Percentiles rank a stretch among this genome's conserved stretches.
These are phyloP conservation scores for Elmis aenea DNA, from an alignment of 2,888 invertebrate species.

Conservation along the genomic window DNA sequence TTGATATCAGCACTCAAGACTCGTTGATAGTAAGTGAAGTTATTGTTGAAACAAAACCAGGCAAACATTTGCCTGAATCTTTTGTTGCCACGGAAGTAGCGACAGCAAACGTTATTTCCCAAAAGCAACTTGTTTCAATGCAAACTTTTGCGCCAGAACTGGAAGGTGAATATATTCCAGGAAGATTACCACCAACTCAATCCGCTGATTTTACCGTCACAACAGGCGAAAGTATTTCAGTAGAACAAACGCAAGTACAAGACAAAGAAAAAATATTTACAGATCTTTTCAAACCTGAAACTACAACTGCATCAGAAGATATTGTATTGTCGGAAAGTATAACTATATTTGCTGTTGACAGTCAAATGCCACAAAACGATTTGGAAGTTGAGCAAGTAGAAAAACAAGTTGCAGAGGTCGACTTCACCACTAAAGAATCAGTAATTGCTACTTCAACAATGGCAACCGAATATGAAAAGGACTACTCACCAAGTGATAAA, in stretches of 20 bases:
- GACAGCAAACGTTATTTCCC: slow-evolving; percentile 58
- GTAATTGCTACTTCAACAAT: slow-evolving; percentile 55
- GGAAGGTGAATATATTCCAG: slow-evolving; percentile 58
- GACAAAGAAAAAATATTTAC: slow-evolving; percentile 62
- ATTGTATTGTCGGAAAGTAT: slow-evolving; percentile 53
- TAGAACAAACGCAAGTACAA: slow-evolving; percentile 53
- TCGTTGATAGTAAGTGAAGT: slow-evolving; percentile 64
- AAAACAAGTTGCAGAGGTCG: slow-evolving; percentile 55
- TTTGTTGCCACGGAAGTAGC: slow-evolving; percentile 77
- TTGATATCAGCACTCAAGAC: slow-evolving; percentile 60
- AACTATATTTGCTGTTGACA: slow-evolving; percentile 56
- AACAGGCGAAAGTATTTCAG: slow-evolving; percentile 56
- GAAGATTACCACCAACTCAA: slow-evolving; percentile 57
- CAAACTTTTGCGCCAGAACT: slow-evolving; percentile 63
- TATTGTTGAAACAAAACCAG: slow-evolving; percentile 64
- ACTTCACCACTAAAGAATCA: slow-evolving; percentile 59
- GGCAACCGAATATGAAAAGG: slow-evolving; percentile 56
- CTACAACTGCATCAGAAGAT: slow-evolving; percentile 50
- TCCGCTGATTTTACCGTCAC: slow-evolving; percentile 56
- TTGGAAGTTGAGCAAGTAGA: slow-evolving; percentile 46
- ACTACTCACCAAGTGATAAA: slow-evolving; percentile 47
- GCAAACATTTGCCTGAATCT: slow-evolving; percentile 72
- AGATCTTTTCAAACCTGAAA: slow-evolving; percentile 42
- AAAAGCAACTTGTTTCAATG: slow-evolving; percentile 61
- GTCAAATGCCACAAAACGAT: slow-evolving; percentile 61